Base-by-base conservation (phyloP, 2,888 invertebrate species). In the Apotomis turbidana region DNA sequence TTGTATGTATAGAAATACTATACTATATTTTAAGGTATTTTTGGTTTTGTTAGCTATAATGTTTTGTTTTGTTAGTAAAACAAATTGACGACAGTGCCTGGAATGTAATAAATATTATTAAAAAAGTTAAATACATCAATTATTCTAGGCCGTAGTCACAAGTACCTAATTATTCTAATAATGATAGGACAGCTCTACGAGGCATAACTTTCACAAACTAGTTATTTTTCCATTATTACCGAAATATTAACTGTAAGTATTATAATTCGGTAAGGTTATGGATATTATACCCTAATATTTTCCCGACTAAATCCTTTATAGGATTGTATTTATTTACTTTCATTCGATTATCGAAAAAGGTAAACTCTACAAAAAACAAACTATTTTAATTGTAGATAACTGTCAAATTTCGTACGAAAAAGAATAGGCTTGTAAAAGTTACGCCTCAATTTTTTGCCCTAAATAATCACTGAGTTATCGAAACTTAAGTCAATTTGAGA, bases 101-200 rank as follows among this genome's bases (percentile, higher is more conserved):
- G 82, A 83, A 83, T 83, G 83, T 79, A 27, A 76, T 73, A 78
- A 58, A 79, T 80, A 82, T 71, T 76, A 68, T 77, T 76, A 77
- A 71, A 73, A 68, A 55, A 3, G 52, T 60, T 36, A 63, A 58
- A 75, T 62, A 68, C 52, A 73, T 69, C 71, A 67, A 70, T 67
- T 58, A 62, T 15, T 0, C 46, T 72, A 72, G 68, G 68, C 68
- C 72, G 15, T 52, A 46, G 41, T 51, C 8, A 44, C 27, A 41
- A 41, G 10, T 38, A 60, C 15, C 27, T 12, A 51, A 59, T 15
- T 55, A 52, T 36, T 58, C 57, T 67, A 51, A 44, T 66, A 66
- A 55, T 27, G 27, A 54, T 54, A 54, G 10, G 55, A 55, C 15
- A 46, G 15, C 44, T 44, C 44, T 12, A 55, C 12, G 63, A n/a